A percentile compares a stretch with the other conserved stretches of the same genome.
These are phyloP conservation scores for Xenus cinereus DNA, from an alignment of 2,113 vertebrate species.

Conservation along the genomic window DNA sequence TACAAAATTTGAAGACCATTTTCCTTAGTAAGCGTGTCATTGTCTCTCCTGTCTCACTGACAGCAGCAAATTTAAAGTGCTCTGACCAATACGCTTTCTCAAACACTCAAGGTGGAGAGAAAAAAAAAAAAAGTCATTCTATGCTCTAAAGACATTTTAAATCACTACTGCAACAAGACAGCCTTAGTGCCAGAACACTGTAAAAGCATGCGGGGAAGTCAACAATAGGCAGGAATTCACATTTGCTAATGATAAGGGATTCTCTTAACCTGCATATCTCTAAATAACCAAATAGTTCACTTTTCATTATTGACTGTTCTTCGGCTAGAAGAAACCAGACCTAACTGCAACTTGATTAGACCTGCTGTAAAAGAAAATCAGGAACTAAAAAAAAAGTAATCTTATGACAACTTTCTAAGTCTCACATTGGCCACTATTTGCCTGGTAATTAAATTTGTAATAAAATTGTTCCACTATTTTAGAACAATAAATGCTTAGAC, in stretches of 20 bases:
- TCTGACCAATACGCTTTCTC: neutral
- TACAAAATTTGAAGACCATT: neutral
- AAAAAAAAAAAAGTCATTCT: too few species aligned
- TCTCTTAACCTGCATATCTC: neutral
- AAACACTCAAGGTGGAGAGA: neutral
- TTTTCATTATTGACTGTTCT: neutral
- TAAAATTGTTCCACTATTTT: neutral
- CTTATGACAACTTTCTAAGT: neutral
- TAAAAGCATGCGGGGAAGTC: neutral
- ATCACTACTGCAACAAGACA: neutral
- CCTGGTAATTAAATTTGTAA: neutral
- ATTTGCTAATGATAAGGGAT: neutral
- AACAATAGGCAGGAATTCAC: neutral
- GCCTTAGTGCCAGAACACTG: neutral
- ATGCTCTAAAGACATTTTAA: neutral
- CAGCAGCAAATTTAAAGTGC: neutral
- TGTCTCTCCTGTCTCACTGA: neutral
- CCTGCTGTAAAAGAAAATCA: neutral
- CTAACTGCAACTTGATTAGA: neutral
- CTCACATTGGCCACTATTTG: neutral
- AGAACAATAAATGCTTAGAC: neutral
- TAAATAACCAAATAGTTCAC: neutral
- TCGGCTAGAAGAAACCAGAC: neutral
- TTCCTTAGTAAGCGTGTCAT: neutral
- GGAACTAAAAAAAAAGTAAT: neutral